Evolutionary conservation across 2,888 invertebrate species (phyloP), one percentile per base, ranked within the genome.

Genomic region (Dione juno): DNA sequence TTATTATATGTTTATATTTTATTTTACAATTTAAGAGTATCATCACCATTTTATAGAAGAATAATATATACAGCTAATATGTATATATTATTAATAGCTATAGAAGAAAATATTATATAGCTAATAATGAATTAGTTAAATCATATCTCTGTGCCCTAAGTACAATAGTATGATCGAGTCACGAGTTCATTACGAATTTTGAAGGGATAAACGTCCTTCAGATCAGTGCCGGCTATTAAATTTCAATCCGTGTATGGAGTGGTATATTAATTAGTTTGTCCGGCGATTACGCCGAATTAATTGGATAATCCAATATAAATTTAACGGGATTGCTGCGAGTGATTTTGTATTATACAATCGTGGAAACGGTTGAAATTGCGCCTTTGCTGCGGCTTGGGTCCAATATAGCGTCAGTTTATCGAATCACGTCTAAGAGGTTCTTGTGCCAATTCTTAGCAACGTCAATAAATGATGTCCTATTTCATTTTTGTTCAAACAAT

Each of bases 261-360:
- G 81, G 81, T 79, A 78, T 85, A 89, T 89, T 88, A 89, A 90
- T 91, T 88, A 88, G 88, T 83, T 81, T 76, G 81, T 76, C 78
- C 78, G 80, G 79, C 84, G 86, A 90, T 90, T 89, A 89, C 86
- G 81, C 77, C 74, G 84, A 84, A 89, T 90, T 91, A 88, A 90
- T 90, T 85, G 86, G 82, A 83, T 90, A 87, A 90, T 90, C 88
- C 88, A 84, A 88, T 88, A 86, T 84, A 84, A 85, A 86, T 88
- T 87, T 83, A 86, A 86, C 82, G 82, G 79, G 78, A 66, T 64
- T 68, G 71, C 57, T 64, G 73, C 64, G 66, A 73, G 61, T 76
- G 76, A 75, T 77, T 79, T 73, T 73, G 71, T 72, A 74, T 71
- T 72, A 72, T 76, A 74, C 75, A 71, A 75, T 70, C 72, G 72